Base-by-base conservation (phyloP, 1,140 invertebrate species). In the Dreissena rostriformis region DNA sequence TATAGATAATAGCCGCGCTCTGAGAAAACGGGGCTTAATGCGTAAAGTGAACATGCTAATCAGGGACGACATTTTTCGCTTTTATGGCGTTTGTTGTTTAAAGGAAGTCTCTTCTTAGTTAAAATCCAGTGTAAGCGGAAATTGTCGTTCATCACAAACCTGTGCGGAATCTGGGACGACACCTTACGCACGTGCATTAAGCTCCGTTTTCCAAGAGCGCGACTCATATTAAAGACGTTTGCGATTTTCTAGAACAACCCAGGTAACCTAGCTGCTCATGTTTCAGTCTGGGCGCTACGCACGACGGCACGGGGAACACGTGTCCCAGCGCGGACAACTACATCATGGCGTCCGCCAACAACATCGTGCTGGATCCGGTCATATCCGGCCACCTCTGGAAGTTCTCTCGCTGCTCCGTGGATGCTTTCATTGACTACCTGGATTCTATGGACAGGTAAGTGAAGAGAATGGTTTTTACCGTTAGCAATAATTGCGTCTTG, bases 321-420 rank as follows among this genome's bases (percentile, higher is more conserved):
- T 92, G 91, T 80, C 70, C 49, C 0, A 63, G 67, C 0, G 51
- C 57, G 10, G 89, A 91, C 26, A 87, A 88, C 1, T 91, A 85
- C 80, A 88, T 92, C 70, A 92, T 92, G 91, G 87, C 91, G 0
- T 71, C 86, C 12, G 76, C 78, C 0, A 86, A 84, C 14, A 65
- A 65, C 51, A 66, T 55, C 4, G 14, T 49, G 12, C 85, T 74
- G 7, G 67, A 75, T 0, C 15, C 39, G 24, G 17, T 24, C 57
- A 89, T 73, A 17, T 65, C 66, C 19, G 39, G 67, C 15, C 86
- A 92, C 81, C 88, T 88, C 0, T 92, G 88, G 89, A 77, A 65
- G 12, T 92, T 92, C 76, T 92, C 91, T 7, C 11, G 55, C 0
- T 92, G 91, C 79, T 88, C 88, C 15, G 82, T 84, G 0, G 49